A percentile compares a stretch with the other conserved stretches of the same genome.
Evolutionary conservation across 2,888 invertebrate species (phyloP).

Genomic region (Plutella xylostella): DNA sequence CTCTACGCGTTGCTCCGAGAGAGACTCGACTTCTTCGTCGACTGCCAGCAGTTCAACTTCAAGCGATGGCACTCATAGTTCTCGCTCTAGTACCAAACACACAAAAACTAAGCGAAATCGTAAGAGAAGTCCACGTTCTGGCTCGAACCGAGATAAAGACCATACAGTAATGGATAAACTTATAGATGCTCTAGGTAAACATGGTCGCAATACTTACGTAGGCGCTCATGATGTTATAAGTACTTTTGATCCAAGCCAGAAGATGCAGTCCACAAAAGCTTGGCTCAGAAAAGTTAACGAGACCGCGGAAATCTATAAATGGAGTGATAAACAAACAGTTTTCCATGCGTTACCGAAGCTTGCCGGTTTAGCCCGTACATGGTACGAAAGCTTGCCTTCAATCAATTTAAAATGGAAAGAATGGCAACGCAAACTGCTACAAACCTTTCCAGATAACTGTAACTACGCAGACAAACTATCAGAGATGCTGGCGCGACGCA

Average conservation of each 20-base stretch:
- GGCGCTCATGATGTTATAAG: slow-evolving; percentile 9
- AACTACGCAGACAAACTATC: slow-evolving; percentile 4
- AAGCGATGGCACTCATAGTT: too few species aligned
- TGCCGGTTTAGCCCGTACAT: slow-evolving; percentile 4
- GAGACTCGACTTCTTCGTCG: too few species aligned
- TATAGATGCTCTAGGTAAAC: too few species aligned
- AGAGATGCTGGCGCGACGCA: slow-evolving; percentile 3
- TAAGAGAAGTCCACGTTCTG: too few species aligned
- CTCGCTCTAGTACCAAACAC: too few species aligned
- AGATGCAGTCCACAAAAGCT: slow-evolving; percentile 2
- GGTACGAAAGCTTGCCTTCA: slow-evolving; percentile 9
- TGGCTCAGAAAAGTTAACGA: slow-evolving; percentile 8
- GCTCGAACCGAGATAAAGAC: too few species aligned
- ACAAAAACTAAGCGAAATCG: too few species aligned
- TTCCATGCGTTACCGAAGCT: slow-evolving; percentile 10
- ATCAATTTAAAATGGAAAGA: slow-evolving; percentile 6
- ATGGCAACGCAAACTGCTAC: slow-evolving; percentile 3
- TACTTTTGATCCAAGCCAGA: slow-evolving; percentile 8
- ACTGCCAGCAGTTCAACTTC: too few species aligned
- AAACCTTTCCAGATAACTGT: slow-evolving; percentile 4
- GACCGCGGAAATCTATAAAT: slow-evolving; percentile 8
- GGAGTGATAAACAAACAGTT: slow-evolving; percentile 10
- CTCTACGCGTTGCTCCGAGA: too few species aligned
- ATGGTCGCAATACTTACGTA: neutral
- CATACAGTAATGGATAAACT: too few species aligned